Conservation (phyloP, 30 jellyfish, hydroid and myxozoan genomes). For the Hydractinia echinata region DNA sequence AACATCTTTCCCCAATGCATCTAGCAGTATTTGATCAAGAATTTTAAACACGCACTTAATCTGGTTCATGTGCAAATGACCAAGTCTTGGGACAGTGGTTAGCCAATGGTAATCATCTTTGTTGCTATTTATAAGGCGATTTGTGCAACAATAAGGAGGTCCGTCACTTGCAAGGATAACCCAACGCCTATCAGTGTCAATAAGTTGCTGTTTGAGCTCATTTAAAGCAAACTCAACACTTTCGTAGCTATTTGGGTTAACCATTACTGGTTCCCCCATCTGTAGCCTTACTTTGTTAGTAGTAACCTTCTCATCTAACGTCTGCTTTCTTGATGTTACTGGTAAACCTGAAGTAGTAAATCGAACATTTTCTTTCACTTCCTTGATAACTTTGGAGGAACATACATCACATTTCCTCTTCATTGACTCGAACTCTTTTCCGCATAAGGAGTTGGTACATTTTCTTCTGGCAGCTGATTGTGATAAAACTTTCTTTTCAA, state of each 20-base stretch:
- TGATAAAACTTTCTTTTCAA: not conserved
- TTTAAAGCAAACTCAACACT: not conserved
- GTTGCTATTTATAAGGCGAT: not conserved
- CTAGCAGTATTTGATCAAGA: slow-evolving; percentile 13
- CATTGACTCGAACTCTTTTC: not conserved
- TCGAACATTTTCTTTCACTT: no score
- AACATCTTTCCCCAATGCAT: slow-evolving; percentile 22
- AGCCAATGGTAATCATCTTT: slow-evolving; percentile 6
- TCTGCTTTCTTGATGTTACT: no score
- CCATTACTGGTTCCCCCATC: not conserved
- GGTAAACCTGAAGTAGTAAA: no score
- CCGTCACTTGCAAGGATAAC: not conserved
- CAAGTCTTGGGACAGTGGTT: not conserved
- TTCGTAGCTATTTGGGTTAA: not conserved
- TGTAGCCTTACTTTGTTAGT: not conserved
- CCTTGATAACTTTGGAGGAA: not conserved
- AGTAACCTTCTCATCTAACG: not conserved
- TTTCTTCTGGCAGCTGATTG: not conserved
- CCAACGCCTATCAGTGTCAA: not conserved
- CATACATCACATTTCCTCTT: slow-evolving; percentile 15
- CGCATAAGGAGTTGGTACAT: not conserved
- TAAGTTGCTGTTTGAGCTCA: not conserved
- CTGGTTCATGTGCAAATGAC: slow-evolving; percentile 23
- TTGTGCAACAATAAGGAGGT: not conserved
- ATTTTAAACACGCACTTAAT: not conserved